Evolutionary conservation across 2,797 vertebrate genomes (phyloP).

Genomic region (Falco biarmicus): DNA sequence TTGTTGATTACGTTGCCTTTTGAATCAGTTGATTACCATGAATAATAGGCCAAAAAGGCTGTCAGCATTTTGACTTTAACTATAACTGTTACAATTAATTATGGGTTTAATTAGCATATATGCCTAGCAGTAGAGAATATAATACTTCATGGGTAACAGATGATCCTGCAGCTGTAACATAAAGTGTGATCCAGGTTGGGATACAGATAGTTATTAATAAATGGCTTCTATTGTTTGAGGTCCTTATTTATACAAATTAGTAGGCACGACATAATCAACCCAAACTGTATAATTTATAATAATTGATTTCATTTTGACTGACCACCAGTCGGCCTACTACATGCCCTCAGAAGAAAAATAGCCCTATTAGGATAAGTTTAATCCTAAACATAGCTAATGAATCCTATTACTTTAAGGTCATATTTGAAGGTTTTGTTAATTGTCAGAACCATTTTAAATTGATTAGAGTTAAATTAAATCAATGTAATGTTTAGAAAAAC

Average conservation of each 20-base stretch:
- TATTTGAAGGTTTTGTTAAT: slow-evolving; percentile 96
- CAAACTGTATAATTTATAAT: slow-evolving; percentile 95
- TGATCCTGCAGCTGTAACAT: slow-evolving; percentile 84
- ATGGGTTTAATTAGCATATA: slow-evolving; percentile 93
- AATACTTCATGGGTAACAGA: slow-evolving; percentile 92
- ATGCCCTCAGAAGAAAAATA: slow-evolving; percentile 92
- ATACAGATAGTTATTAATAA: slow-evolving; percentile 98
- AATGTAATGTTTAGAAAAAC: slow-evolving; percentile 99
- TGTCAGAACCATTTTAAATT: slow-evolving; percentile 99
- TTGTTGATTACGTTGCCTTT: slow-evolving; percentile 96
- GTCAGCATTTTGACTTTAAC: slow-evolving; percentile 91
- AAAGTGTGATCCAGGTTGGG: slow-evolving; percentile 80
- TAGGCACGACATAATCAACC: slow-evolving; percentile 92
- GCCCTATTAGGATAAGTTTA: slow-evolving; percentile 99
- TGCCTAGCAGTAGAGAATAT: slow-evolving; percentile 89
- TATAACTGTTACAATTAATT: slow-evolving; percentile 98
- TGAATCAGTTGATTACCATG: slow-evolving; percentile 92
- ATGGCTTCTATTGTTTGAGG: slow-evolving; percentile 86
- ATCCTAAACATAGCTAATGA: slow-evolving; percentile 99
- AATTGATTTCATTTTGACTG: slow-evolving; percentile 99
- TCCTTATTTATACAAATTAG: slow-evolving; percentile 99
- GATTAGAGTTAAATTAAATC: slow-evolving; percentile 99
- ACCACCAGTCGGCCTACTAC: slow-evolving; percentile 82
- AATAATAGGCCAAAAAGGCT: slow-evolving; percentile 89
- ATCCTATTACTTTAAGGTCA: slow-evolving; percentile 99